Percentiles rank a stretch among this genome's conserved stretches.
These are phyloP conservation scores for Tetropium fuscum DNA, from an alignment of 2,888 invertebrate species.

Conservation along the genomic window DNA sequence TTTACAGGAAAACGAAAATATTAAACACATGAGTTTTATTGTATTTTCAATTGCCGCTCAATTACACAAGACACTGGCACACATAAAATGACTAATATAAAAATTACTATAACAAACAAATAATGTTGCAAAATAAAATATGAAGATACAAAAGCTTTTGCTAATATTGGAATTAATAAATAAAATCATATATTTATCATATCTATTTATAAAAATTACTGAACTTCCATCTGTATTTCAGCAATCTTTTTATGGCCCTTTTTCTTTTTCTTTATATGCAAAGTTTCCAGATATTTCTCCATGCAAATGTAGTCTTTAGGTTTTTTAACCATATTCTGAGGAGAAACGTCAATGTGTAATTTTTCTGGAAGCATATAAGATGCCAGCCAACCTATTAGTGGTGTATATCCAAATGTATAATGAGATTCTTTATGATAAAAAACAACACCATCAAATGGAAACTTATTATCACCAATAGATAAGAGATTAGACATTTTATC, in stretches of 20 bases:
- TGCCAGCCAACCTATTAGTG: conserved; percentile 93
- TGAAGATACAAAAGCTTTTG: too few species aligned
- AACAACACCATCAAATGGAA: conserved; percentile 84
- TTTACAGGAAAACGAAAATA: too few species aligned
- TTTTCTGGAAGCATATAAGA: conserved; percentile 90
- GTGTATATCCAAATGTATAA: conserved; percentile 82
- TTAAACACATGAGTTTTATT: too few species aligned
- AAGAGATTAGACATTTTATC: conserved; percentile 62
- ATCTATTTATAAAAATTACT: too few species aligned
- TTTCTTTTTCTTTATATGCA: conserved; percentile 58
- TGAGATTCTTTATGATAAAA: conserved; percentile 90
- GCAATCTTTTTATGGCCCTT: conserved; percentile 21
- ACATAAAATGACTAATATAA: too few species aligned
- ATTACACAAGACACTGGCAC: too few species aligned
- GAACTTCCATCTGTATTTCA: conserved; percentile 9
- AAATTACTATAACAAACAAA: too few species aligned
- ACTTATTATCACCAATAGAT: conserved; percentile 60
- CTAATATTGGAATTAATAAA: too few species aligned
- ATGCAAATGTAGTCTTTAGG: conserved; percentile 69
- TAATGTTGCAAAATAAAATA: too few species aligned
- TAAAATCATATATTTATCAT: not conserved
- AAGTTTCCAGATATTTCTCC: conserved; percentile 66
- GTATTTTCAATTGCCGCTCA: too few species aligned
- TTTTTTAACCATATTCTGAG: conserved; percentile 62
- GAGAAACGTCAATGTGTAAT: conserved; percentile 68